phyloP scores from a whole-genome alignment of 2,888 invertebrate species.

The Megastigmus dorsalis region DNA sequence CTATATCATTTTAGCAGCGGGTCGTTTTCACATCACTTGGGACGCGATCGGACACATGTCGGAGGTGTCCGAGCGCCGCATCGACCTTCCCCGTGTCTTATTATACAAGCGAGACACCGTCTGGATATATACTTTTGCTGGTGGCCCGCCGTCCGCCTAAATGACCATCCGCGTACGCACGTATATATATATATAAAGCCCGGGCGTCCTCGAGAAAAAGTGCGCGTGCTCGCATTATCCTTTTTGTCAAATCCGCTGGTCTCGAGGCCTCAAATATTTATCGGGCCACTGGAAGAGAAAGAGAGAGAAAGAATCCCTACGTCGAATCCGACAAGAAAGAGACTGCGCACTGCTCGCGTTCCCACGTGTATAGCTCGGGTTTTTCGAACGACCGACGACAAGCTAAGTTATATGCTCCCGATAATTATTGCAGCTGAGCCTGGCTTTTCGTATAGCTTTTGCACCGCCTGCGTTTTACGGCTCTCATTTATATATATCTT shows the following conservation, averaged over 20 bases:
- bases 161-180: slow-evolving; percentile 12
- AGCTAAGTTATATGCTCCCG: not conserved
- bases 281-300: slow-evolving; percentile 33
- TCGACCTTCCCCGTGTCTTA: slow-evolving; percentile 18
- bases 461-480: not conserved
- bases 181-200: not conserved
- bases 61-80: slow-evolving; percentile 16
- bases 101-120: slow-evolving; percentile 9
- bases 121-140: slow-evolving; percentile 5
- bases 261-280: slow-evolving; percentile 34
- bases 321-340: slow-evolving; percentile 12
- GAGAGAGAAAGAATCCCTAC: not conserved
- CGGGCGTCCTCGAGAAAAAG: not conserved
- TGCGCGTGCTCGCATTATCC: not conserved
- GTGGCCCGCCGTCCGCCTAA: not conserved
- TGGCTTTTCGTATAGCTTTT: no score
- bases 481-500: not conserved
- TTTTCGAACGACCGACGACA: slow-evolving; percentile 25
- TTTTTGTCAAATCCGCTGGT: no score
- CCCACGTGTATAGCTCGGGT: slow-evolving; percentile 37
- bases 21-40: not conserved
- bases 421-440: slow-evolving; percentile 3
- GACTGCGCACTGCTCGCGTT: not conserved
- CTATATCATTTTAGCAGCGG: no score
- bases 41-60: slow-evolving; percentile 17